Evolutionary conservation across 2,113 vertebrate genomes (phyloP), one percentile per base, ranked within the genome.

Genomic region (Petaurus breviceps): DNA sequence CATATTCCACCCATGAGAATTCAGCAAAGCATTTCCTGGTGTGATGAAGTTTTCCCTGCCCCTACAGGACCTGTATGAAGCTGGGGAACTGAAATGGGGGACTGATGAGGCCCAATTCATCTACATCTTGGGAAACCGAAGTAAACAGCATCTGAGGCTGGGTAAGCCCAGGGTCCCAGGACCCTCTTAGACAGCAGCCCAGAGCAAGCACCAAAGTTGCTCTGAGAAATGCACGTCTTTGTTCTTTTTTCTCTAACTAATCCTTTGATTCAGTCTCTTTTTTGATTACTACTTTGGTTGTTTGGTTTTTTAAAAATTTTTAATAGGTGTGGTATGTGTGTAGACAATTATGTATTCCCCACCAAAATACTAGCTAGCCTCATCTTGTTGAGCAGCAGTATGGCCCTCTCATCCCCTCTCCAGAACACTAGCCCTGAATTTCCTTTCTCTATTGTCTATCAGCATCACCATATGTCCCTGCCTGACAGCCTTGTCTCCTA

Each of bases 41-140:
- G 26, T 28, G 7, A 49, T 3, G 22, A 37, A 28, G 52, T 77
- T 52, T 93, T 54, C 51, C 77, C 91, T 96, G 91, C 94, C 91
- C 46, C n/a, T 92, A 23, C 51, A 99, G 99, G 99, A 99, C 91
- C 98, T 99, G 92, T 99, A 98, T 5, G 99, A 99, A 96, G 99
- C 99, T 0, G 99, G 99, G 0, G 99, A 99, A 96, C 98, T 98
- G 96, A 99, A 99, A 98, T 99, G 99, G 99, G 99, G 99, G 91
- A 99, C 99, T 0, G 99, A 99, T 0, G 99, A 99, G 97, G 99
- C 99, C 90, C 99, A 99, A 98, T 99, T 99, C 98, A 99, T 99
- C 98, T 99, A 99, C 98, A 99, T 99, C 97, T 98, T 99, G 97
- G 99, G 99, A 97, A 99, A 99, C 97, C 99, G 99, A 54, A 99